Evolutionary conservation across 2,113 vertebrate species (phyloP), one percentile per base, ranked within the genome.

Genomic region (Poeciliopsis turrubarensis): DNA sequence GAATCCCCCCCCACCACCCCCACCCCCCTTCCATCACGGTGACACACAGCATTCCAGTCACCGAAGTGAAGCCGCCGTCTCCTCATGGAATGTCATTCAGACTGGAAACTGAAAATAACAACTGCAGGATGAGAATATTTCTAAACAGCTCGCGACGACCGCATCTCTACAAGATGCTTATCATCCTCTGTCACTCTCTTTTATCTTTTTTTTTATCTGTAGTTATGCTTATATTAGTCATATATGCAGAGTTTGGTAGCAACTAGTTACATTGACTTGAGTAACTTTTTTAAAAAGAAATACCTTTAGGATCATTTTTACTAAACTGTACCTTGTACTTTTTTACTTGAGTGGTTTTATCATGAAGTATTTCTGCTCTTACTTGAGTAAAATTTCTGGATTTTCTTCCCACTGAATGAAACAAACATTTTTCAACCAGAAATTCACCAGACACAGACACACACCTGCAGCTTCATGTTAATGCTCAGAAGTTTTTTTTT

Each of bases 1-100:
- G 81, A 60, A 62, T 44, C 37, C 22, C 30, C 69, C 17, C 13
- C 11, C 22, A 1, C 34, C 15, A 54, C 37, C 22, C 30, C 69
- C 17, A 19, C 11, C 22, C 1, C 34, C 15, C 22, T 12, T 47
- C 39, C 32, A 65, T 25, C n/a, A 65, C 3, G 51, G 57, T 39
- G 7, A 51, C 61, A 51, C 29, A 32, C 22, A 65, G 2, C 85
- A 84, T 85, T 83, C 84, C 84, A 76, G 65, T 57, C 44, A 60
- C 39, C 62, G 79, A 51, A 57, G 51, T 25, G 10, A 57, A 57
- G 25, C 51, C 9, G 22, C 51, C 25, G 51, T n/a, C 51, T 57
- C 51, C 51, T 57, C 51, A 2, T 57, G 51, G 25, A n/a, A 57
- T 57, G 5, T 57, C 7, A 57, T 57, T 25, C 51, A 57, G 51